phyloP scores from a whole-genome alignment of 2,113 vertebrate genomes.

The Panurus biarmicus region DNA sequence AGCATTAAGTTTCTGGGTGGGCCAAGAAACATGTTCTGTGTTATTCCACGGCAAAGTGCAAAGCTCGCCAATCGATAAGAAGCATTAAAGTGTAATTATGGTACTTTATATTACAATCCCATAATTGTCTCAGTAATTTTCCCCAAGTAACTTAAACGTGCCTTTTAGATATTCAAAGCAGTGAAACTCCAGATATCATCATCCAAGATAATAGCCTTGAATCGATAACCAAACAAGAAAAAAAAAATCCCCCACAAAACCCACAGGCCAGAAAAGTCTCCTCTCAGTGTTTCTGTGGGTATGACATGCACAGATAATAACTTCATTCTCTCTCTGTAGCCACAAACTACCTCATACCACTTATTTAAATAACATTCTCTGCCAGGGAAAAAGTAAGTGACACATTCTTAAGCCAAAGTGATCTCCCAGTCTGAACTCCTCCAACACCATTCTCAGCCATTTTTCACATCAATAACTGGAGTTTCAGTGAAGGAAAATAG shows the following conservation, averaged over 20 bases:
- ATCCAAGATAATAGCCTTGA: slow-evolving; percentile 49
- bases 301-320: not conserved
- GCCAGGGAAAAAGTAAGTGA: not conserved
- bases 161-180: slow-evolving; percentile 27
- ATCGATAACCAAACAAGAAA: slow-evolving; percentile 23
- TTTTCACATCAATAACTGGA: not conserved
- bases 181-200: slow-evolving; percentile 25
- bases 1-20: not conserved
- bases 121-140: slow-evolving; percentile 61
- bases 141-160: not conserved
- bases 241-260: not conserved
- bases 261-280: not conserved
- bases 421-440: not conserved
- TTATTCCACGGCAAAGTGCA: not conserved
- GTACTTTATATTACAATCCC: slow-evolving; percentile 47
- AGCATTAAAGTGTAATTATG: slow-evolving; percentile 54
- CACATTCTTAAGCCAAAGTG: not conserved
- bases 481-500: not conserved
- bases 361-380: not conserved
- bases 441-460: not conserved
- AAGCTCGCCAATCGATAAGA: slow-evolving; percentile 35
- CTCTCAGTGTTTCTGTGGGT: not conserved
- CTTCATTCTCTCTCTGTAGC: not conserved
- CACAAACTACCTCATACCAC: not conserved
- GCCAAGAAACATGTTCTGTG: not conserved